These are phyloP conservation scores for Mormyrus iriodes DNA, from an alignment of 2,113 vertebrate genomes.

Conservation along the genomic window DNA sequence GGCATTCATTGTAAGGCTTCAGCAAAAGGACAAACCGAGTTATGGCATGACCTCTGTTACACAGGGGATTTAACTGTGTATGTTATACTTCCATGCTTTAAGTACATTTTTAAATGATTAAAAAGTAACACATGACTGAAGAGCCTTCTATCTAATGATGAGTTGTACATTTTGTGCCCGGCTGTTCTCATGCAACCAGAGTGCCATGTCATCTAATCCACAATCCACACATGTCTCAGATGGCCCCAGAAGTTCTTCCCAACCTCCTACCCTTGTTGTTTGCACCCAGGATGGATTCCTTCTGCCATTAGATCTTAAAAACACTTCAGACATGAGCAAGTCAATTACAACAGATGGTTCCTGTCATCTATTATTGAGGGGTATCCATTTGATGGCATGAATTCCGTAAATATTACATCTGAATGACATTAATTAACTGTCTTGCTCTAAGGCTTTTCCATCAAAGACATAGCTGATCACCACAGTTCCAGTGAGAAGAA, in stretches of 20 bases:
- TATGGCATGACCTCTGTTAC: background rate
- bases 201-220: background rate
- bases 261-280: background rate
- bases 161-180: background rate
- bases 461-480: slow-evolving; percentile 41
- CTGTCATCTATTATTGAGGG: slow-evolving; percentile 49
- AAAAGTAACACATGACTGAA: background rate
- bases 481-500: slow-evolving; percentile 26
- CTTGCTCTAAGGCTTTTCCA: slow-evolving; percentile 35
- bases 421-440: slow-evolving; percentile 55
- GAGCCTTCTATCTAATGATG: background rate
- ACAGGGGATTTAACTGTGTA: background rate
- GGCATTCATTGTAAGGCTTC: background rate
- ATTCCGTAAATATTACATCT: slow-evolving; percentile 59
- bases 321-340: slow-evolving; percentile 36
- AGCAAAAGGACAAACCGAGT: background rate
- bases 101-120: background rate
- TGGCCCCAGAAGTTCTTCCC: background rate
- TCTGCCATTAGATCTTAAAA: slow-evolving; percentile 45
- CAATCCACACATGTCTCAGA: background rate
- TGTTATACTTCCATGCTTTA: background rate
- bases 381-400: slow-evolving; percentile 37
- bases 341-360: slow-evolving; percentile 52
- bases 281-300: slow-evolving; percentile 19
- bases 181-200: background rate